These are phyloP conservation scores for Peromyscus californicus DNA, from an alignment of 2,113 vertebrate genomes.

Conservation along the genomic window DNA sequence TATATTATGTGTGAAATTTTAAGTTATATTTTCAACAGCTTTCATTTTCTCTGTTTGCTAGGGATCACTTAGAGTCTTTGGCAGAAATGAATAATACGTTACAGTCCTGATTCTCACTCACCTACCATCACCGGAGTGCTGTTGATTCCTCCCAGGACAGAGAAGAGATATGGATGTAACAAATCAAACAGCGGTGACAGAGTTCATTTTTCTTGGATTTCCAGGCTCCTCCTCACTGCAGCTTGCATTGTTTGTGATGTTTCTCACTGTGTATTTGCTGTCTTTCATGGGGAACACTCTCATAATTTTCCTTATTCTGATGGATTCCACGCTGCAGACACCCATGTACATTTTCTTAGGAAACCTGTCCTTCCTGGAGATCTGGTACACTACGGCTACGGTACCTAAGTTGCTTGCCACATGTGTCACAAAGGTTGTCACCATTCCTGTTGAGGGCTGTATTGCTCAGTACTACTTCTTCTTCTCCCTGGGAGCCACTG, in stretches of 20 bases:
- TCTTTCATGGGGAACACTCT: conserved; percentile 65
- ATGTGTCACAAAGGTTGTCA: conserved; percentile 26
- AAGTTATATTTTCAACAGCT: neutral
- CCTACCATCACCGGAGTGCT: neutral
- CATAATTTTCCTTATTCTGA: conserved; percentile 65
- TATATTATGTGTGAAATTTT: neutral
- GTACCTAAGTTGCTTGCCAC: conserved; percentile 63
- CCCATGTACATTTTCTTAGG: conserved; percentile 70
- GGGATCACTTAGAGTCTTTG: neutral
- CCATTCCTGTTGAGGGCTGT: conserved; percentile 46
- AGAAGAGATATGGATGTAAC: conserved; percentile 42
- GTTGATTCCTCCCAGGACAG: neutral
- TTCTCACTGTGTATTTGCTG: conserved; percentile 64
- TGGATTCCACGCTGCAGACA: conserved; percentile 55
- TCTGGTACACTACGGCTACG: conserved; percentile 62
- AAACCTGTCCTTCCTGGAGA: conserved; percentile 69
- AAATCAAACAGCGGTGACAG: conserved; percentile 58
- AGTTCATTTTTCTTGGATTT: conserved; percentile 76
- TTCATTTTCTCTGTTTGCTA: neutral
- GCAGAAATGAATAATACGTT: neutral
- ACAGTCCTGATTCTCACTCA: neutral
- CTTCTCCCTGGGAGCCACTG: conserved; percentile 67
- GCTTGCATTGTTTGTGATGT: conserved; percentile 26
- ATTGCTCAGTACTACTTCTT: conserved; percentile 72
- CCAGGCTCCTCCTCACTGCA: neutral